These are phyloP conservation scores for Lepidothrix coronata DNA, from an alignment of 2,113 vertebrate genomes.

Conservation along the genomic window DNA sequence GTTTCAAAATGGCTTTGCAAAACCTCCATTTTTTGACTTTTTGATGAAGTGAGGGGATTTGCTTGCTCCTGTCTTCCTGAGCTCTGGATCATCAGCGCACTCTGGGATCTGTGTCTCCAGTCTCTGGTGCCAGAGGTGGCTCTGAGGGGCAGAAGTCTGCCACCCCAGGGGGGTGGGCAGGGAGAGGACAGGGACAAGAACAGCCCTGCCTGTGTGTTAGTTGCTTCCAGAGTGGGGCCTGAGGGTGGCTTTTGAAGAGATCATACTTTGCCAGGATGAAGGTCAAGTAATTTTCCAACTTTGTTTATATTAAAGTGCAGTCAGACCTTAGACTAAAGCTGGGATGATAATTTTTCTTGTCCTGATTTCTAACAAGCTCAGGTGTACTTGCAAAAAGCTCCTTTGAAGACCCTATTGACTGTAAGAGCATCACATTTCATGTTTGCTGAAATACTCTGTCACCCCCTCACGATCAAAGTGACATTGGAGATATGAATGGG, in stretches of 20 bases:
- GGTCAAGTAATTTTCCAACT: not conserved
- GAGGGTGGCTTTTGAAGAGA: not conserved
- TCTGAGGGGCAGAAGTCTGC: not conserved
- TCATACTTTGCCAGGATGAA: not conserved
- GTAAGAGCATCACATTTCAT: constrained; percentile 16
- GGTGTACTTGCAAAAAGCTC: not conserved
- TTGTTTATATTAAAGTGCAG: not conserved
- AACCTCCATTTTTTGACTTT: not conserved
- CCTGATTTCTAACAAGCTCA: not conserved
- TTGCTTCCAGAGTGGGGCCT: not conserved
- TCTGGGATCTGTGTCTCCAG: not conserved
- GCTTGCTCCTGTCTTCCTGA: not conserved
- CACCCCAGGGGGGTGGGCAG: accelerated
- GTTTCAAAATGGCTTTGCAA: not conserved
- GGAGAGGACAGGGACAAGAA: not conserved
- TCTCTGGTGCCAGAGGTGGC: not conserved
- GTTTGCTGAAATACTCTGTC: constrained; percentile 45
- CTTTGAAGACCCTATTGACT: not conserved
- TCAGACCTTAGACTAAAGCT: not conserved
- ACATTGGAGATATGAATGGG: not conserved
- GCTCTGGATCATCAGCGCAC: not conserved
- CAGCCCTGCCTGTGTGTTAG: not conserved
- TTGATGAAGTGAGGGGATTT: not conserved
- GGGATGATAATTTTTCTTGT: not conserved
- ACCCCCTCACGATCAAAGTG: not conserved